Evolutionary conservation across 2,888 invertebrate genomes (phyloP).

Genomic region (Spisula solida): DNA sequence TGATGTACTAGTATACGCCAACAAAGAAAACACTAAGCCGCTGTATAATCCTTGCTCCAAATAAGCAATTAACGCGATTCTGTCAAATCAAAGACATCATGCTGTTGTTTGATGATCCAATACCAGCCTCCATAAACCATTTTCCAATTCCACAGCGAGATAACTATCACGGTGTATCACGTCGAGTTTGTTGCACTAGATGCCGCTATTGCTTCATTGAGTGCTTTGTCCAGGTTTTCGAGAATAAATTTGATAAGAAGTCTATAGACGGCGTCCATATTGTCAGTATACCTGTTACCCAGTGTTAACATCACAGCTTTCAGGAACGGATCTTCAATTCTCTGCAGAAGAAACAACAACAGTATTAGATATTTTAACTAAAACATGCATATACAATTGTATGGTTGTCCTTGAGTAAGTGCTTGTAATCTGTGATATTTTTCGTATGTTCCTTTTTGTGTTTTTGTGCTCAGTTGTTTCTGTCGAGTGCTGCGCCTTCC

Average conservation of each 20-base stretch:
- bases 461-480: no score
- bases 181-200: constrained; percentile 6
- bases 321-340: constrained; percentile 95
- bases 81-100: neutral
- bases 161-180: neutral
- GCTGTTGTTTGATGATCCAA: neutral
- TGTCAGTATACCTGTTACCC: constrained; percentile 96
- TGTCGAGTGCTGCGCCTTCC: no score
- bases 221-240: constrained; percentile 46
- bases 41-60: neutral
- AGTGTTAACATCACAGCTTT: constrained; percentile 95
- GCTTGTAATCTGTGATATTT: no score
- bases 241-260: constrained; percentile 89
- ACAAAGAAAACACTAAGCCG: neutral
- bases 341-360: constrained; percentile 89
- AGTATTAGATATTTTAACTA: no score
- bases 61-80: neutral
- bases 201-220: constrained; percentile 33
- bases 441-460: no score
- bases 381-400: no score
- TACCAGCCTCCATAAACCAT: neutral
- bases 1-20: neutral
- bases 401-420: no score
- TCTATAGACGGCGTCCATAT: constrained; percentile 96
- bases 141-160: neutral